Evolutionary conservation across 1,140 invertebrate species (phyloP).

Genomic region (Rhagoletis zephyria): DNA sequence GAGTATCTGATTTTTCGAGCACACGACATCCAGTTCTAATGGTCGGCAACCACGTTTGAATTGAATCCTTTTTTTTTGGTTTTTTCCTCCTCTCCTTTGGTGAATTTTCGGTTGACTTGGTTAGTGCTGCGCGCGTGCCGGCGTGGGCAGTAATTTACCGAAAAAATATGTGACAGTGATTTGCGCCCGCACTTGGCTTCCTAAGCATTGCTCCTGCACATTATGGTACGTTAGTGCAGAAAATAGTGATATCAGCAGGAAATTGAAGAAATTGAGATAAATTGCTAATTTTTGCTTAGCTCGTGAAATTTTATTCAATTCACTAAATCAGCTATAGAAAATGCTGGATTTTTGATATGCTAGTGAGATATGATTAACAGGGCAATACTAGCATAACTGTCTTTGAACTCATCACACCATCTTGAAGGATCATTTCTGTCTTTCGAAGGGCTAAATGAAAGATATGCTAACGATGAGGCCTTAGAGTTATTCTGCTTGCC

Average conservation of each 20-base stretch:
- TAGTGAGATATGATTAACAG: too few species aligned
- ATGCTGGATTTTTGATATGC: too few species aligned
- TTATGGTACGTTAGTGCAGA: background rate
- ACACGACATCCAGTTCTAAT: background rate
- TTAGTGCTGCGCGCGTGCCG: constrained; percentile 23
- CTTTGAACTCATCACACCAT: too few species aligned
- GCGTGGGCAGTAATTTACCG: constrained; percentile 24
- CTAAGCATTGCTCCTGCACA: background rate
- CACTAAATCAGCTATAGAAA: background rate
- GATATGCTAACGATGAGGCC: too few species aligned
- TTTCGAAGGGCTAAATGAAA: too few species aligned
- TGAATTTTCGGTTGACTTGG: constrained; percentile 31
- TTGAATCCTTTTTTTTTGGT: background rate
- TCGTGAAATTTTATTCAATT: background rate
- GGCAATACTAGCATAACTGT: too few species aligned
- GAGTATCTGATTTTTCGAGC: constrained; percentile 37
- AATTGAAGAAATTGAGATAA: constrained; percentile 50
- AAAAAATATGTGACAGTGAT: constrained; percentile 50
- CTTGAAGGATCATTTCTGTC: too few species aligned
- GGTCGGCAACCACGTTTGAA: constrained; percentile 30
- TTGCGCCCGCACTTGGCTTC: constrained; percentile 14
- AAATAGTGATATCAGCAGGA: constrained; percentile 34
- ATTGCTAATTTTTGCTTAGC: constrained; percentile 26
- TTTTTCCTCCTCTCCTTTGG: background rate
- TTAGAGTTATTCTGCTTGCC: too few species aligned